Percentiles rank a stretch among this genome's conserved stretches.
Evolutionary conservation across 2,113 vertebrate genomes (phyloP).

Genomic region (Crotalus helleri): DNA sequence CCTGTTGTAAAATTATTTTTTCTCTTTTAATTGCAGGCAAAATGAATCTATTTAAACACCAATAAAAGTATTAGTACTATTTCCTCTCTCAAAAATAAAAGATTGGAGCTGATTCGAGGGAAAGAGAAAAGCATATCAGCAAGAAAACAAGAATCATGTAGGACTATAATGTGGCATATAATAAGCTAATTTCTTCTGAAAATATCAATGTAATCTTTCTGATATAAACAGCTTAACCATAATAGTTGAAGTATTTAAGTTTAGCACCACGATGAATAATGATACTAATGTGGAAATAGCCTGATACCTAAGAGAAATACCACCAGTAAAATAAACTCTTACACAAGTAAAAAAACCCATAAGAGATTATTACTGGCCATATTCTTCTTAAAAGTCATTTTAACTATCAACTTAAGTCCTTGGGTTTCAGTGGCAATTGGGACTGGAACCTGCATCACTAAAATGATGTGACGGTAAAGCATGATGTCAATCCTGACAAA

Average conservation of each 20-base stretch:
- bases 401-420: background rate
- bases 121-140: background rate
- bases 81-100: background rate
- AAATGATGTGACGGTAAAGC: background rate
- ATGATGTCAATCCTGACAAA: background rate
- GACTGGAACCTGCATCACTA: background rate
- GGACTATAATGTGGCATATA: background rate
- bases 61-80: background rate
- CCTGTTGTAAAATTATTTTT: background rate
- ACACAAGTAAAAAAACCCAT: background rate
- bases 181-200: background rate
- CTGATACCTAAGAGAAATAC: background rate
- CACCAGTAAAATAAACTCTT: background rate
- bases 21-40: background rate
- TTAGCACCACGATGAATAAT: background rate
- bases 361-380: background rate
- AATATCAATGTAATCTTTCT: background rate
- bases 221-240: background rate
- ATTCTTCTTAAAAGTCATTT: background rate
- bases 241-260: background rate
- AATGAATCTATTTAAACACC: background rate
- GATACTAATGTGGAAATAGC: background rate
- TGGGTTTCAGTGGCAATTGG: background rate
- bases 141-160: background rate
- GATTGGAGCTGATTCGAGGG: accelerated